Evolutionary conservation across 2,888 invertebrate genomes (phyloP).

Genomic region (Agrotis puta): DNA sequence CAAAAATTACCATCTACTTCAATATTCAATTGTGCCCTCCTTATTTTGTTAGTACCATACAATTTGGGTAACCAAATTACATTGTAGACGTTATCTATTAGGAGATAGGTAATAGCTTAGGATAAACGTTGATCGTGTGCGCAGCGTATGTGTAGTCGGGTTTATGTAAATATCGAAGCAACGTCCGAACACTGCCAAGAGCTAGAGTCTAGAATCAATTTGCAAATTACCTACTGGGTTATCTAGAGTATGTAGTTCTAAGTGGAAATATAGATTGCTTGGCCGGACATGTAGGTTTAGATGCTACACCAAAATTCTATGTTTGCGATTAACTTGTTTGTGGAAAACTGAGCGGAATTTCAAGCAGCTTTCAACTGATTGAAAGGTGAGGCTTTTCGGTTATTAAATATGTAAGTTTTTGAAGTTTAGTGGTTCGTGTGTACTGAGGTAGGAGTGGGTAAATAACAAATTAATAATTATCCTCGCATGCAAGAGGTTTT

Average conservation of each 20-base stretch:
- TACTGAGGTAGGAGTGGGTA: background rate
- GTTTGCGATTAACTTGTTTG: constrained; percentile 46
- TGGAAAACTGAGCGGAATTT: constrained; percentile 38
- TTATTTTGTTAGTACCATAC: constrained; percentile 41
- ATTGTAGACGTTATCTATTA: constrained; percentile 60
- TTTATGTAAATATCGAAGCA: constrained; percentile 65
- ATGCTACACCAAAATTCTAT: constrained; percentile 54
- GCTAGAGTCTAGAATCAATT: constrained; percentile 73
- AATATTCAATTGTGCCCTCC: constrained; percentile 48
- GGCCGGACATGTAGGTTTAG: constrained; percentile 40
- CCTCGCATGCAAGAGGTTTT: no score
- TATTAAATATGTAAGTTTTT: constrained; percentile 27
- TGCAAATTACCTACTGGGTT: constrained; percentile 72
- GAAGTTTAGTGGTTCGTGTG: constrained; percentile 6
- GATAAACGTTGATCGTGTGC: constrained; percentile 63
- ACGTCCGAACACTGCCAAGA: constrained; percentile 69
- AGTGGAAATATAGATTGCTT: constrained; percentile 53
- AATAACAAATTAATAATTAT: background rate
- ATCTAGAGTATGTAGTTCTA: constrained; percentile 44
- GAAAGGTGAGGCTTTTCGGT: constrained; percentile 26
- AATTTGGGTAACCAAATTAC: constrained; percentile 60
- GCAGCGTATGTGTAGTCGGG: constrained; percentile 58
- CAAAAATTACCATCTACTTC: constrained; percentile 51
- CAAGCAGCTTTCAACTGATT: constrained; percentile 54
- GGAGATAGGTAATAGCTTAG: constrained; percentile 51